A percentile compares a stretch with the other conserved stretches of the same genome.
Conservation (phyloP, 2,113 vertebrate species). For the Tachuris rubrigastra region DNA sequence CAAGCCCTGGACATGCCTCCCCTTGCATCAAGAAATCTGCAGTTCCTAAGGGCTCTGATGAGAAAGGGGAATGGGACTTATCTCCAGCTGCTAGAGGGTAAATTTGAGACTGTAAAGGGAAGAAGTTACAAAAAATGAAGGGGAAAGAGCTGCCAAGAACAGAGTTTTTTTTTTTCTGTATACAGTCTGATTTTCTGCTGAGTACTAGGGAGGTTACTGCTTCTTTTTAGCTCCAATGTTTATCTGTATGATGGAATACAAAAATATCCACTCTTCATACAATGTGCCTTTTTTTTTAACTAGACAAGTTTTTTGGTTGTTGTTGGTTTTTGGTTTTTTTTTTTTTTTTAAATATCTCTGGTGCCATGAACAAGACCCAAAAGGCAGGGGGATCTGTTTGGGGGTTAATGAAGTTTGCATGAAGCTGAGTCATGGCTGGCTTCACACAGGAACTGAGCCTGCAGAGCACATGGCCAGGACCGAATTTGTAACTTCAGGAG, state of each 20-base stretch:
- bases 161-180: not conserved
- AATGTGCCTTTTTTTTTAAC: not conserved
- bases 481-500: not conserved
- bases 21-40: not conserved
- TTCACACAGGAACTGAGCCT: not conserved
- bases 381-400: not conserved
- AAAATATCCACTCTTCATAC: not conserved
- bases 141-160: not conserved
- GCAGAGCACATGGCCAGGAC: not conserved
- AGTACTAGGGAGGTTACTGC: not conserved
- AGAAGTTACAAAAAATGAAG: not conserved
- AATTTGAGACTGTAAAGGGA: not conserved
- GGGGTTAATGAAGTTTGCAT: not conserved
- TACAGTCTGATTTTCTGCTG: not conserved
- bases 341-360: not conserved
- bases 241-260: not conserved
- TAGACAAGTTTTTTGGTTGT: not conserved
- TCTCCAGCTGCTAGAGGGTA: not conserved
- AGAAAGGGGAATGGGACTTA: not conserved
- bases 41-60: not conserved
- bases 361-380: not conserved
- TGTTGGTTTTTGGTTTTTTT: no score
- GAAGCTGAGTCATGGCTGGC: conserved; percentile 27
- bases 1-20: not conserved
- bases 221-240: not conserved